Conservation (phyloP, 1,140 invertebrate species). For the Streblospio benedicti region DNA sequence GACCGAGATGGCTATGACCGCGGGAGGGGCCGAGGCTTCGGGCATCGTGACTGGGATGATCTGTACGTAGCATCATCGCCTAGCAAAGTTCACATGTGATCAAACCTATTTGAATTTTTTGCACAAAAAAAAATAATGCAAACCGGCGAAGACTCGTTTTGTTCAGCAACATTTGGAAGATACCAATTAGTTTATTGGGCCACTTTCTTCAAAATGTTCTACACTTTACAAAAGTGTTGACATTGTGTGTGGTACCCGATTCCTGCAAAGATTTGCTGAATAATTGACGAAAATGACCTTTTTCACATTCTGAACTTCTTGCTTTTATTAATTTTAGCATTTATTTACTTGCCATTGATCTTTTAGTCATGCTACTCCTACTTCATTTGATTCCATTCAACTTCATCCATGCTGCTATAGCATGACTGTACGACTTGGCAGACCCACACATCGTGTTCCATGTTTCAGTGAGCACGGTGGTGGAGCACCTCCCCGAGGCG, state of each 20-base stretch:
- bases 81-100: too few relatives aligned
- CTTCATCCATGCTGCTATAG: too few relatives aligned
- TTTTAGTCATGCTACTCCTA: neutral
- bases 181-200: neutral
- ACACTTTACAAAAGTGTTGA: too few relatives aligned
- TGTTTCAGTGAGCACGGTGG: neutral
- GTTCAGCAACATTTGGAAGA: neutral
- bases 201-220: neutral
- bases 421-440: slow-evolving; percentile 36
- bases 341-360: neutral
- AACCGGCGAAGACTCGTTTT: neutral
- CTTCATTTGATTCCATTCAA: too few relatives aligned
- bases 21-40: slow-evolving; percentile 52
- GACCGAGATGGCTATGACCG: slow-evolving; percentile 56
- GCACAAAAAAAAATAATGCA: neutral
- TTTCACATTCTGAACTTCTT: neutral
- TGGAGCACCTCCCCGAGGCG: neutral
- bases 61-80: neutral
- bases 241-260: neutral
- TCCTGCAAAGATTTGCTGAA: neutral
- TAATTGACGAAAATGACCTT: neutral
- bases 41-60: slow-evolving; percentile 26
- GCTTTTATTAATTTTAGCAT: neutral
- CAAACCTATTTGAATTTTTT: neutral
- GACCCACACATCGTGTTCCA: slow-evolving; percentile 3